These are phyloP conservation scores for Perca fluviatilis DNA, from an alignment of 2,113 vertebrate species.

Conservation along the genomic window DNA sequence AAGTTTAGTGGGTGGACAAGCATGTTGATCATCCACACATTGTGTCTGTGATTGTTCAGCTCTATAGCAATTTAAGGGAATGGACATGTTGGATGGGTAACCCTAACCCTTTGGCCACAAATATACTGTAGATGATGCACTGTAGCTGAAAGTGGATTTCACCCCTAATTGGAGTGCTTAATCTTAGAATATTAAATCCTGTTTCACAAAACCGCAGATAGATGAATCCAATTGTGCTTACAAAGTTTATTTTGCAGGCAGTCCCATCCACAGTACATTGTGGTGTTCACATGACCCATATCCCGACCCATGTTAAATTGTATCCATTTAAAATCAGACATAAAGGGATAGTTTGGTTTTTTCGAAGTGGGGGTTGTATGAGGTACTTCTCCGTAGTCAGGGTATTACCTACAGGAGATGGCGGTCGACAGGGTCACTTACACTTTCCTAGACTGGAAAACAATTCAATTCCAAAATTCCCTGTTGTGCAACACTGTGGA, in stretches of 20 bases:
- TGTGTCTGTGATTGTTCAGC: neutral
- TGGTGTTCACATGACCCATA: neutral
- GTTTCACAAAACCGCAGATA: neutral
- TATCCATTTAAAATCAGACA: neutral
- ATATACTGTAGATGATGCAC: neutral
- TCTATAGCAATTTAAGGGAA: neutral
- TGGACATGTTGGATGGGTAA: neutral
- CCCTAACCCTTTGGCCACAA: neutral
- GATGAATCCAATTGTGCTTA: neutral
- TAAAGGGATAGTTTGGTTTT: no score
- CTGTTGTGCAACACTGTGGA: no score
- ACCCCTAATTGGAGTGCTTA: neutral
- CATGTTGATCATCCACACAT: slow-evolving; percentile 3
- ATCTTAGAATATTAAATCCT: neutral
- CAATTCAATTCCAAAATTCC: no score
- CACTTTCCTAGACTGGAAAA: no score
- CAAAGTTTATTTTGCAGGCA: neutral
- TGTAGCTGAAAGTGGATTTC: neutral
- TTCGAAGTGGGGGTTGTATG: no score
- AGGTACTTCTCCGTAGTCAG: no score
- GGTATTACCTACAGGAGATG: no score
- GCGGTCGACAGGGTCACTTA: no score
- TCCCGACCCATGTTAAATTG: neutral
- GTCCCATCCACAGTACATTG: neutral
- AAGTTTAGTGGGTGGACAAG: neutral